Percentiles rank a stretch among this genome's conserved stretches.
These are phyloP conservation scores for Dendrophyllia cribrosa DNA, from an alignment of 64 coral and sea anemone species.

Conservation along the genomic window DNA sequence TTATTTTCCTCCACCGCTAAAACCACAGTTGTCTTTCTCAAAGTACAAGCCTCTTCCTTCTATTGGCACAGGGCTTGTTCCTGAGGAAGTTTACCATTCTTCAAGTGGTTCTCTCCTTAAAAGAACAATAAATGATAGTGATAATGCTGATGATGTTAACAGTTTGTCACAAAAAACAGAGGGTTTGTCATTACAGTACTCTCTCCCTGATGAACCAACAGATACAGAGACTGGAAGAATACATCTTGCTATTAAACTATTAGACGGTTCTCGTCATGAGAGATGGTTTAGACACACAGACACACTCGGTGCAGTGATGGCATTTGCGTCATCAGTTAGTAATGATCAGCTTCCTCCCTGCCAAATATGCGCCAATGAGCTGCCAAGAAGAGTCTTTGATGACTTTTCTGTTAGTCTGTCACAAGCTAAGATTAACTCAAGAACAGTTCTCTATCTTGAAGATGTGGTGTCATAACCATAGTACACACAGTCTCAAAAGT, in stretches of 20 bases:
- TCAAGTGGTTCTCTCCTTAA: background rate
- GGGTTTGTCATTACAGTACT: background rate
- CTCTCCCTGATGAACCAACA: conserved; percentile 72
- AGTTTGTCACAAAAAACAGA: background rate
- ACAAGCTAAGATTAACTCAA: conserved; percentile 67
- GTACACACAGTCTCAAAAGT: background rate
- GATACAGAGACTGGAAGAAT: conserved; percentile 67
- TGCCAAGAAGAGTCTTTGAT: conserved; percentile 72
- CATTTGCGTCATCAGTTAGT: conserved; percentile 74
- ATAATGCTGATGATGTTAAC: background rate
- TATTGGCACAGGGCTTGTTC: conserved; percentile 48
- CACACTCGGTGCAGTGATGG: conserved; percentile 63
- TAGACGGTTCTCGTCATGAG: conserved; percentile 92
- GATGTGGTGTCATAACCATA: conserved; percentile 18
- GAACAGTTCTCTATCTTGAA: conserved; percentile 88
- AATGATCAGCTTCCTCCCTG: conserved; percentile 64
- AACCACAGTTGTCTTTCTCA: conserved; percentile 75
- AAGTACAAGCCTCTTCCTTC: conserved; percentile 80
- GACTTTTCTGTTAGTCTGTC: conserved; percentile 68
- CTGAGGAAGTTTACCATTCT: background rate
- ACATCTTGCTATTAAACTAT: conserved; percentile 80
- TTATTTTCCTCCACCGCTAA: background rate
- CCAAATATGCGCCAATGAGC: conserved; percentile 83
- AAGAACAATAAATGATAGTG: background rate
- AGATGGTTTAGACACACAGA: conserved; percentile 82